Base-by-base conservation (phyloP, 1,140 invertebrate species). In the Drosophila funebris region DNA sequence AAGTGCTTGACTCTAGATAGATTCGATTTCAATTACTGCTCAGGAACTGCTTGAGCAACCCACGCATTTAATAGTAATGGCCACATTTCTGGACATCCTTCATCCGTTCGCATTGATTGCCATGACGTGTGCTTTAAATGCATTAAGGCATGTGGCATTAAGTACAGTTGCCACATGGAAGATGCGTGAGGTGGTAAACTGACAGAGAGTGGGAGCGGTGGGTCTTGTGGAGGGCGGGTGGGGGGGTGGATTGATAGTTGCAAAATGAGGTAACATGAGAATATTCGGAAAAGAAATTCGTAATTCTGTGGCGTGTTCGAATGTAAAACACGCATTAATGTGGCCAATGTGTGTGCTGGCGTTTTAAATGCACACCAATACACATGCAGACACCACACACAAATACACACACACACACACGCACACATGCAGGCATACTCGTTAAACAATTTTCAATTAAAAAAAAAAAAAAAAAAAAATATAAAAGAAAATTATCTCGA, bases 291-390 rank as follows among this genome's bases (percentile, higher is more conserved):
- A 18, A 67, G 2, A 67, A 31, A 41, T 33, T 2, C 18, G 57
- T 33, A 66, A 62, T 66, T 61, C 41, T 39, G 60, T 52, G 50
- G 70, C 74, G 60, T 78, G 67, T 73, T 73, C 81, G 73, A 76
- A 80, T 73, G 80, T 81, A 67, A 84, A 84, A 77, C 81, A 74
- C 57, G 70, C 82, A 87, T 85, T 85, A 72, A 82, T 85, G 82
- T 81, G 69, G 69, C 66, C 77, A 73, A 80, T 77, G 61, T 85
- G 68, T 72, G 60, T 36, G 41, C 27, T 31, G 39, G 57, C 27
- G 36, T 60, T 44, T 44, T 33, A 46, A 46, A 57, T 46, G 46
- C 13, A 57, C 39, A 39, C 37, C 16, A 22, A 33, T 14, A 33
- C 29, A 41, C 43, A 54, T 18, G 27, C 27, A 69, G n/a, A 60